phyloP scores from a whole-genome alignment of 1,140 invertebrate genomes.

The Patella vulgata region DNA sequence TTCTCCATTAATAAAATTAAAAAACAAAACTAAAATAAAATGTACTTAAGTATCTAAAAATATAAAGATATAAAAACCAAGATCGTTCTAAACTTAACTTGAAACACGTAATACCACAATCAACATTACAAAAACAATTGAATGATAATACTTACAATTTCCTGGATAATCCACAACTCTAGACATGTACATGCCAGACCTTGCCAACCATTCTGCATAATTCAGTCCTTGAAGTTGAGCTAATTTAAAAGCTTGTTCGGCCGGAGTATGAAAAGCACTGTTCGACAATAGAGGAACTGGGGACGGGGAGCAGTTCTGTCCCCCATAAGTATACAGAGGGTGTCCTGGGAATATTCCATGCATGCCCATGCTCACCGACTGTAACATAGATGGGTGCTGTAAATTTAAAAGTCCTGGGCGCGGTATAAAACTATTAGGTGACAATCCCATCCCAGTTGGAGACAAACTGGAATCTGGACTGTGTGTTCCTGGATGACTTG shows the following conservation, averaged over 20 bases:
- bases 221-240: slow-evolving; percentile 49
- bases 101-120: too few relatives aligned
- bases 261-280: slow-evolving; percentile 56
- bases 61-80: too few relatives aligned
- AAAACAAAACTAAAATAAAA: too few relatives aligned
- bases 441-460: slow-evolving; percentile 25
- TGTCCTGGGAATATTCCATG: slow-evolving; percentile 39
- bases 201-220: slow-evolving; percentile 56
- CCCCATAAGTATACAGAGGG: slow-evolving; percentile 37
- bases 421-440: slow-evolving; percentile 48
- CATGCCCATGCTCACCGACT: slow-evolving; percentile 29
- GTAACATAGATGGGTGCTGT: slow-evolving; percentile 44
- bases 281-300: slow-evolving; percentile 42
- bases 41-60: too few relatives aligned
- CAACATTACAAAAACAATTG: background rate
- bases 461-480: slow-evolving; percentile 54
- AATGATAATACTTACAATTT: slow-evolving; percentile 25
- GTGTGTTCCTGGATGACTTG: slow-evolving; percentile 38
- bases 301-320: slow-evolving; percentile 31
- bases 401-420: slow-evolving; percentile 53
- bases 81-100: too few relatives aligned
- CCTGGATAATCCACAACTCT: slow-evolving; percentile 60
- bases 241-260: slow-evolving; percentile 58
- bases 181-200: slow-evolving; percentile 59
- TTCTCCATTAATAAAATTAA: too few relatives aligned